These are phyloP conservation scores for Erythrolamprus reginae DNA, from an alignment of 2,113 vertebrate genomes.

Conservation along the genomic window DNA sequence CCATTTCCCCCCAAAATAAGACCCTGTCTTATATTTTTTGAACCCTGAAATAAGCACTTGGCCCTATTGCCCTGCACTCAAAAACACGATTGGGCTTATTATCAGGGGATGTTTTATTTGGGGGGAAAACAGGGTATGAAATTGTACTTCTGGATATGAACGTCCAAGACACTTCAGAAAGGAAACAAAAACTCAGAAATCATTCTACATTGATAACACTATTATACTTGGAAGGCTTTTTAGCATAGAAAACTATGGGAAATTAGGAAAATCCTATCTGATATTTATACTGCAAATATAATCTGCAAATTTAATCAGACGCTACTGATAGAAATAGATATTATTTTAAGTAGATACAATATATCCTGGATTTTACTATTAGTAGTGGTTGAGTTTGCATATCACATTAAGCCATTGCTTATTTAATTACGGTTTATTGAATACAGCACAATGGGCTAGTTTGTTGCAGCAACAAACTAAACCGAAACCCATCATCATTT, in stretches of 20 bases:
- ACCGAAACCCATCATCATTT: not conserved
- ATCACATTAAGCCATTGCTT: not conserved
- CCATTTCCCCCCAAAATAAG: too few relatives aligned
- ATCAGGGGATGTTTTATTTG: too few relatives aligned
- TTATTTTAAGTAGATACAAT: not conserved
- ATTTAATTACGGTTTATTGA: not conserved
- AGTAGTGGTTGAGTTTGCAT: conserved; percentile 3
- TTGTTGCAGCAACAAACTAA: not conserved
- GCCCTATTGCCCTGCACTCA: too few relatives aligned
- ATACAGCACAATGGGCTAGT: not conserved
- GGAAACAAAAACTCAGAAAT: not conserved
- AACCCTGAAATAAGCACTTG: too few relatives aligned
- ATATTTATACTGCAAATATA: not conserved
- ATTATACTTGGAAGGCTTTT: not conserved
- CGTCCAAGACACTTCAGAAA: conserved; percentile 21
- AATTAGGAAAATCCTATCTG: conserved; percentile 35
- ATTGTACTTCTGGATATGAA: not conserved
- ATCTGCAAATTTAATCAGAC: not conserved
- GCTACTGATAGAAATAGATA: not conserved
- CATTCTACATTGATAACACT: not conserved
- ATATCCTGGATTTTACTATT: not conserved
- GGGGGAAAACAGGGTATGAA: not conserved
- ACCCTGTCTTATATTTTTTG: too few relatives aligned
- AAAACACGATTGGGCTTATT: too few relatives aligned
- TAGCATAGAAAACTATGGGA: conserved; percentile 32